Evolutionary conservation across 1,140 invertebrate species (phyloP).

Genomic region (Dinoponera quadriceps): DNA sequence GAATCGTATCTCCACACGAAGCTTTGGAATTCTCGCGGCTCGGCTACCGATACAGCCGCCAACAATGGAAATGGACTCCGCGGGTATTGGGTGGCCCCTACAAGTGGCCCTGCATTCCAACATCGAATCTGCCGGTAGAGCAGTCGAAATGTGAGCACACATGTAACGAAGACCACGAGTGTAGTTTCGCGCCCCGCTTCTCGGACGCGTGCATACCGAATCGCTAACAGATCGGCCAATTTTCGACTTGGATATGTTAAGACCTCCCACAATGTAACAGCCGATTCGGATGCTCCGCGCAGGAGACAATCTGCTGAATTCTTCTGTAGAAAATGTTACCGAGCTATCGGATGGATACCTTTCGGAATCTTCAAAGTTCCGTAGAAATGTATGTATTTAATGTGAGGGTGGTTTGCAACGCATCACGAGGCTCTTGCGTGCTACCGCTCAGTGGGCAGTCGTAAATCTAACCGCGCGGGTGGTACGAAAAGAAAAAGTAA

Average conservation of each 20-base stretch:
- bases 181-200: constrained; percentile 72
- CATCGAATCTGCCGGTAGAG: constrained; percentile 65
- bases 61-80: constrained; percentile 76
- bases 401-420: too few relatives aligned
- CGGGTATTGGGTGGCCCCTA: constrained; percentile 70
- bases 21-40: constrained; percentile 70
- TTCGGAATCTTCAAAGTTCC: too few relatives aligned
- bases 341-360: too few relatives aligned
- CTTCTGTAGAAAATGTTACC: too few relatives aligned
- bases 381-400: too few relatives aligned
- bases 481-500: too few relatives aligned
- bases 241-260: constrained; percentile 73
- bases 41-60: constrained; percentile 69
- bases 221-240: constrained; percentile 74
- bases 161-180: constrained; percentile 69
- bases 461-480: too few relatives aligned
- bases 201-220: constrained; percentile 69
- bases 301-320: neutral
- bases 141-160: constrained; percentile 69
- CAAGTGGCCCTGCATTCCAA: constrained; percentile 73
- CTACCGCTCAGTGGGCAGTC: too few relatives aligned
- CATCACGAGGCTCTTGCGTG: too few relatives aligned
- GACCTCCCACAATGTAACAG: constrained; percentile 72
- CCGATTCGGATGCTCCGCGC: constrained; percentile 26
- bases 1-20: constrained; percentile 61